phyloP scores from a whole-genome alignment of 1,140 invertebrate species.

The Acyrthosiphon pisum region DNA sequence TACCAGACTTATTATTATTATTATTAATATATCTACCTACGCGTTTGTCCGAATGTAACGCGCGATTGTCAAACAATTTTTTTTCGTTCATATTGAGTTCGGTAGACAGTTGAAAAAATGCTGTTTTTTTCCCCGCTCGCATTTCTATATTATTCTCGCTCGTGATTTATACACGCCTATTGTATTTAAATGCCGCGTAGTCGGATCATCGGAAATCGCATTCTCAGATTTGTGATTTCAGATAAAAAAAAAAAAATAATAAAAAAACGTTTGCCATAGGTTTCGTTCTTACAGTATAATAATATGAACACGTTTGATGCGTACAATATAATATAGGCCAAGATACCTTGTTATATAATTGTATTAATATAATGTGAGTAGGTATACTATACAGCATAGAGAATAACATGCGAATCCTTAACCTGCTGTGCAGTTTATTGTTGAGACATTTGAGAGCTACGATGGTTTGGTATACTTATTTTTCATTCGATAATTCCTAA shows the following conservation, averaged over 20 bases:
- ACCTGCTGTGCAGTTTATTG: no score
- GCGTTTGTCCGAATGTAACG: background rate
- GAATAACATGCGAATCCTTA: no score
- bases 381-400: background rate
- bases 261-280: background rate
- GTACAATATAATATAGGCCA: background rate
- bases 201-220: conserved; percentile 1
- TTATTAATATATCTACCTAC: background rate
- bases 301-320: background rate
- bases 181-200: conserved; percentile 13
- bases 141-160: background rate
- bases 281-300: background rate
- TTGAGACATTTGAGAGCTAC: no score
- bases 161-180: conserved; percentile 39
- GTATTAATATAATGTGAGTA: background rate
- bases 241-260: background rate
- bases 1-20: background rate
- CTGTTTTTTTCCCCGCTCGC: background rate
- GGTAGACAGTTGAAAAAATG: background rate
- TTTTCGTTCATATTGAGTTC: background rate
- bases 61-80: background rate
- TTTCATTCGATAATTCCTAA: background rate
- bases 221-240: conserved; percentile 14
- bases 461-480: background rate
- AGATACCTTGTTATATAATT: background rate